Evolutionary conservation across 2,888 invertebrate genomes (phyloP), one percentile per base, ranked within the genome.

Genomic region (Lithosia quadra): DNA sequence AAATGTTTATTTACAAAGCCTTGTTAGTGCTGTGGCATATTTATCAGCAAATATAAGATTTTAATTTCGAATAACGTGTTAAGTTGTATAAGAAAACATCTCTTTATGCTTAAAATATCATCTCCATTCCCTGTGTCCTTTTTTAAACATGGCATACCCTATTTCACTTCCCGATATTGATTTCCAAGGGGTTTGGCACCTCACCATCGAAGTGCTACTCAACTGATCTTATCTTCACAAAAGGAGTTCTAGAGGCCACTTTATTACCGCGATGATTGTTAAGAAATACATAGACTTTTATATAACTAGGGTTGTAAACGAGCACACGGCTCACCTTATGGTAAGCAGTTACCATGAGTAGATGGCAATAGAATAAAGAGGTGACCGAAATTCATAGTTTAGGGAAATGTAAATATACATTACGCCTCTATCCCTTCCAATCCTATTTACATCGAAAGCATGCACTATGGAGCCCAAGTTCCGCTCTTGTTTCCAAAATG

Each of bases 171-270:
- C 22, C 21, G 28, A 63, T 53, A 62, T 58, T 63, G 65, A 65
- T 63, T 69, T 58, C 62, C 28, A 62, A 69, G 39, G 58, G 58
- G 64, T 65, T 65, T 65, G n/a, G 58, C 61, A 72, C 64, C 64
- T 68, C 36, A 9, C 49, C 34, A 34, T 63, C 61, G 69, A 67
- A 69, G 64, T 65, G 67, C 66, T 67, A 67, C 56, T 69, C 69
- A 67, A 22, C 64, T 43, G 69, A 67, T 72, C 59, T 69, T 69
- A 72, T 72, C 72, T 49, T 22, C 10, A 69, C 64, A 69, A 72
- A 67, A 39, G 69, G 43, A 61, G 55, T 58, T 63, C 59, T 61
- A 7, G 33, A 65, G 68, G 71, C 55, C 67, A 62, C 58, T 72
- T 66, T 66, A 64, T 58, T 68, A 49, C 24, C n/a, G 21, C 9